Evolutionary conservation across 1,140 invertebrate species (phyloP).

Genomic region (Dendroctonus valens): DNA sequence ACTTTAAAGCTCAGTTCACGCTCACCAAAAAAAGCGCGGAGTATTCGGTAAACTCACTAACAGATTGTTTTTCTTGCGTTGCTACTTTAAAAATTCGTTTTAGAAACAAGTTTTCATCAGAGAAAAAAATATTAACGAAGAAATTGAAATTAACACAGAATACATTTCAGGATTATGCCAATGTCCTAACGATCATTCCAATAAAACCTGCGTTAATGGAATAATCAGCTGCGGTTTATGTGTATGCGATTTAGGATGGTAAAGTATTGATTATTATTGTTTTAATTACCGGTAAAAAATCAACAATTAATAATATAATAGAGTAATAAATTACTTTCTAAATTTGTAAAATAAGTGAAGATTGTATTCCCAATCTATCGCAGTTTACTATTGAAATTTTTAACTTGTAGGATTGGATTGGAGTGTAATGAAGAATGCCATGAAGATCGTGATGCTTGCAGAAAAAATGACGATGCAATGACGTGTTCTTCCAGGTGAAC

Average conservation of each 20-base stretch:
- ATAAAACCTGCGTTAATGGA: constrained; percentile 51
- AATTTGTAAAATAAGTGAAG: too few relatives aligned
- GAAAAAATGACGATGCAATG: constrained; percentile 23
- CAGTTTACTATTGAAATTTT: too few relatives aligned
- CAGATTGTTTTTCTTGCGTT: too few relatives aligned
- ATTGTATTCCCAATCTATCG: too few relatives aligned
- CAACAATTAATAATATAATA: too few relatives aligned
- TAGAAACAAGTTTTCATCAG: constrained; percentile 51
- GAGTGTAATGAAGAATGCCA: constrained; percentile 38
- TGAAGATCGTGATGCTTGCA: constrained; percentile 25
- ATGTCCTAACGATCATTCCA: constrained; percentile 43
- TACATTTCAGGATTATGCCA: constrained; percentile 51
- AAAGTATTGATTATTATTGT: constrained; percentile 26
- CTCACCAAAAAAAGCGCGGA: background rate
- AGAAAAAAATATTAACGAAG: constrained; percentile 55
- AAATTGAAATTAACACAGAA: constrained; percentile 52
- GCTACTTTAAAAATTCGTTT: constrained; percentile 10
- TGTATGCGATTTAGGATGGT: constrained; percentile 59
- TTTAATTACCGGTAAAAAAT: too few relatives aligned
- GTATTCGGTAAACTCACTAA: too few relatives aligned
- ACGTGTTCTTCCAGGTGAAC: constrained; percentile 36
- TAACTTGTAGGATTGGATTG: constrained; percentile 39
- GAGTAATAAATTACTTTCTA: too few relatives aligned
- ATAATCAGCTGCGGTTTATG: constrained; percentile 58
- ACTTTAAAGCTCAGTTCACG: constrained; percentile 53